Evolutionary conservation across 2,113 vertebrate genomes (phyloP), one percentile per base, ranked within the genome.

Genomic region (Clarias batrachus): DNA sequence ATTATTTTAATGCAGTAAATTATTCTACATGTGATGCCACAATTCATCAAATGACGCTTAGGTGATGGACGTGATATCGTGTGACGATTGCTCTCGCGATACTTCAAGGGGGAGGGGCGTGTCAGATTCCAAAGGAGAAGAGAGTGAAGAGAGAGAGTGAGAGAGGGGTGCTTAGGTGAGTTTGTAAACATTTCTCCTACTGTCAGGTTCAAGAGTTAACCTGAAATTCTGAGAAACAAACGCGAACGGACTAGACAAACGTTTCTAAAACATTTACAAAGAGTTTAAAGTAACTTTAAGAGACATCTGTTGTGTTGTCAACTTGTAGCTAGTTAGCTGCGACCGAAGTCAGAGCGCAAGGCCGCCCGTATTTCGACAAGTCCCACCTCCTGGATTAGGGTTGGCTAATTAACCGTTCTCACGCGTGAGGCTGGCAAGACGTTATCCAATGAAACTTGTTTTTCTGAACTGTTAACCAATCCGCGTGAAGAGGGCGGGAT

Each of bases 111-210:
- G 90, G 90, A 94, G 94, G 94, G 94, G 95, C 91, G 95, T 95
- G 94, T 95, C 93, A 93, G 94, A 95, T 96, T 95, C 95, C 95
- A 95, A 90, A 92, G 92, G 93, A 93, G 92, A 92, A 93, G 91
- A 92, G 91, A 91, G 91, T 91, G 93, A 92, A 92, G 91, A 93
- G 91, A 91, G 93, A 91, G 93, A 90, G 91, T 87, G 91, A 90
- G 90, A 92, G 93, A 94, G 94, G 93, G 94, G 93, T 92, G 92
- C 94, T 90, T 94, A 92, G 95, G 95, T 96, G 93, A 95, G 95
- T 96, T 95, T 95, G 94, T 95, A 95, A 96, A 96, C 94, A 95
- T 74, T 90, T 95, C 93, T 92, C 92, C 89, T 91, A 91, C 88
- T 88, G 85, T 92, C 90, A 91, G 78, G 93, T 86, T 71, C 62